phyloP scores from a whole-genome alignment of 2,797 vertebrate genomes.

The Adelosebastes latens region DNA sequence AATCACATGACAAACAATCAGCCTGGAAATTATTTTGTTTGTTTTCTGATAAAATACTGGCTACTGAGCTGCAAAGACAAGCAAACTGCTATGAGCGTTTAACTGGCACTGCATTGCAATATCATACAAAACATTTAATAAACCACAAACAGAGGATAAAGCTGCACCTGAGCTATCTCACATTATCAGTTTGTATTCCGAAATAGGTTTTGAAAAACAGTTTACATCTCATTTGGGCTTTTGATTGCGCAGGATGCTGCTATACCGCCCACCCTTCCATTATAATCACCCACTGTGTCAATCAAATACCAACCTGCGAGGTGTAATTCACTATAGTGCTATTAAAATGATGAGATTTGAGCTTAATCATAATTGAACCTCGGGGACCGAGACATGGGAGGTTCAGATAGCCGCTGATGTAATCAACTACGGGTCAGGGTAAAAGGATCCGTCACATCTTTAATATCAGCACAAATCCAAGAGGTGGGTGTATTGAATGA shows the following conservation, averaged over 20 bases:
- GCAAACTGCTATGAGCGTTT: neutral
- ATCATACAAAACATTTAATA: neutral
- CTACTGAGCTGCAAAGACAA: slow-evolving; percentile 2
- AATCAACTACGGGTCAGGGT: neutral
- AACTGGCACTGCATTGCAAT: neutral
- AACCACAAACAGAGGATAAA: neutral
- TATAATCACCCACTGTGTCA: slow-evolving; percentile 38
- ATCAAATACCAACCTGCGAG: slow-evolving; percentile 11
- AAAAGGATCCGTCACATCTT: neutral
- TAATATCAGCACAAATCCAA: neutral
- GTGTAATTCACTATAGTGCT: slow-evolving; percentile 45
- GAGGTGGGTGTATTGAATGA: neutral
- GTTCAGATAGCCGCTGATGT: neutral
- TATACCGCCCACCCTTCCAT: slow-evolving; percentile 4
- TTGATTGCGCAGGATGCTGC: slow-evolving; percentile 1
- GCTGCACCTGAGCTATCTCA: neutral
- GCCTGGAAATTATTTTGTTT: slow-evolving; percentile 39
- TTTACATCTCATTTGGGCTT: neutral
- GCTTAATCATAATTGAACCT: slow-evolving; percentile 19
- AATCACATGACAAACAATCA: slow-evolving; percentile 30
- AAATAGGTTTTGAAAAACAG: neutral
- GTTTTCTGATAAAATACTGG: slow-evolving; percentile 33
- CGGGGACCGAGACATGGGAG: neutral
- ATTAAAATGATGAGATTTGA: slow-evolving; percentile 55
- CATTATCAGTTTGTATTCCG: neutral